phyloP scores from a whole-genome alignment of 1,140 invertebrate species.

The Drosophila jambulina region DNA sequence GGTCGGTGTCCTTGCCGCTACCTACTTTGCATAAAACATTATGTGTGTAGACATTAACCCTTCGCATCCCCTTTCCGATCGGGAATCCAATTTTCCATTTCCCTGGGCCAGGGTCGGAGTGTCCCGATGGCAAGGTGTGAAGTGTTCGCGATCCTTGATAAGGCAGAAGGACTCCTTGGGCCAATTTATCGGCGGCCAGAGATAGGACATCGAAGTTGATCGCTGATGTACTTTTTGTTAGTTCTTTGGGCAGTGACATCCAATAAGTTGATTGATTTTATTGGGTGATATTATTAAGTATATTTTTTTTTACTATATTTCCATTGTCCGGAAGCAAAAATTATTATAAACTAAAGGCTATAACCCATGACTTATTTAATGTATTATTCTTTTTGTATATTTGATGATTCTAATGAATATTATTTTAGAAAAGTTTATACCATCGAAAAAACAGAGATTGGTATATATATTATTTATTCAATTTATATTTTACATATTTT shows the following conservation, averaged over 20 bases:
- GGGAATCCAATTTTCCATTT: constrained; percentile 73
- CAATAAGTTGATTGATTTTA: not conserved
- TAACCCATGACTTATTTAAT: too few species aligned
- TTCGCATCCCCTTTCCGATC: constrained; percentile 13
- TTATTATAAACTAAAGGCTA: too few species aligned
- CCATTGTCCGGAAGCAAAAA: too few species aligned
- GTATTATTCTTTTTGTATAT: too few species aligned
- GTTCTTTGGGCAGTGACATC: not conserved
- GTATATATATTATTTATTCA: too few species aligned
- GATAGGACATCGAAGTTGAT: constrained; percentile 18
- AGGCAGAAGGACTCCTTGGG: constrained; percentile 25
- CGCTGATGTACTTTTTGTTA: constrained; percentile 8
- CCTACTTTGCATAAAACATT: constrained; percentile 46
- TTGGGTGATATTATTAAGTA: not conserved
- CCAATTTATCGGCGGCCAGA: constrained; percentile 49
- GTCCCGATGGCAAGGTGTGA: constrained; percentile 48
- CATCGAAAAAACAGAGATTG: too few species aligned
- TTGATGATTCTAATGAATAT: too few species aligned
- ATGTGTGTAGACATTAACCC: constrained; percentile 31
- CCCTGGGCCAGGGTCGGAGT: not conserved
- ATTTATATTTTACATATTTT: too few species aligned
- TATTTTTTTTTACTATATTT: too few species aligned
- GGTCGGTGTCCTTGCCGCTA: constrained; percentile 36
- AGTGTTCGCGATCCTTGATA: constrained; percentile 50
- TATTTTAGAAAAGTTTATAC: too few species aligned